Percentiles rank a stretch among this genome's conserved stretches.
These are phyloP conservation scores for Eilema depressum DNA, from an alignment of 2,888 invertebrate genomes.

Conservation along the genomic window DNA sequence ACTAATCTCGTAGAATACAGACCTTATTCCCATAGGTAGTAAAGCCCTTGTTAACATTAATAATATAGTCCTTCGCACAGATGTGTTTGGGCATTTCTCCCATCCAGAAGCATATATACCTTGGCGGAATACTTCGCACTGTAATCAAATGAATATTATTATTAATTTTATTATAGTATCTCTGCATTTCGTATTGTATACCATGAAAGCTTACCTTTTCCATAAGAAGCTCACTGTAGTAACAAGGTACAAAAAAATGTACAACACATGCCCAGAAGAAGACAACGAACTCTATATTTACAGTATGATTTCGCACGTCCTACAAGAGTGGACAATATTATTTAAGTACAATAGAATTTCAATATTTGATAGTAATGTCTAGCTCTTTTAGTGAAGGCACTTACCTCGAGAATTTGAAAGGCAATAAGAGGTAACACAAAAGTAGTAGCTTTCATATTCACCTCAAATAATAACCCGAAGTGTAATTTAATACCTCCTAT, in stretches of 20 bases:
- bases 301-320: conserved; percentile 55
- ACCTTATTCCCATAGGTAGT: conserved; percentile 65
- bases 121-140: conserved; percentile 68
- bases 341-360: neutral
- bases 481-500: neutral
- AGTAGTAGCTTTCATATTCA: conserved; percentile 17
- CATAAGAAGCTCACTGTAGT: conserved; percentile 73
- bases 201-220: conserved; percentile 64
- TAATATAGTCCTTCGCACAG: conserved; percentile 62
- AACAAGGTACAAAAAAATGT: conserved; percentile 73
- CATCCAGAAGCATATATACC: conserved; percentile 73
- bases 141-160: conserved; percentile 16
- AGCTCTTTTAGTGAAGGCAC: neutral
- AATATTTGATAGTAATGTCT: neutral
- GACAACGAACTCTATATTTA: conserved; percentile 69
- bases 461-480: conserved; percentile 6
- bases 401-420: conserved; percentile 12
- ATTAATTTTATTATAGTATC: no score
- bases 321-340: conserved; percentile 40
- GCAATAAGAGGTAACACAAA: conserved; percentile 14
- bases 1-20: conserved; percentile 70
- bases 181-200: neutral
- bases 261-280: conserved; percentile 60
- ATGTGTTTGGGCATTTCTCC: conserved; percentile 62
- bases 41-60: conserved; percentile 72